Percentiles rank a stretch among this genome's conserved stretches.
Conservation (phyloP, 2,888 invertebrate genomes). For the Acleris holmiana region DNA sequence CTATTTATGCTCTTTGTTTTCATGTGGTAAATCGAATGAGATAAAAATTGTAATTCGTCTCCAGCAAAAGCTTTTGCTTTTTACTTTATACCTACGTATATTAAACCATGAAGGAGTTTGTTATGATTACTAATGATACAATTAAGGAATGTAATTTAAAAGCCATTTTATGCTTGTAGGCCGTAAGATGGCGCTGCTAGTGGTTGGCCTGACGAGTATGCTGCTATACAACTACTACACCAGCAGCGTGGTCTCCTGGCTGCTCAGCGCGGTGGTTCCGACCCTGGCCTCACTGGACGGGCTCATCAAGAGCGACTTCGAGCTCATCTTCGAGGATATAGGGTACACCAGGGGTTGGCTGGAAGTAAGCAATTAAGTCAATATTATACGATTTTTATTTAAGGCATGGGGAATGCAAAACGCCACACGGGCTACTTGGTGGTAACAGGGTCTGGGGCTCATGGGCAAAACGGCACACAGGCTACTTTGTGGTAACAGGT, state of each 20-base stretch:
- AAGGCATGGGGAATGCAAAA: no score
- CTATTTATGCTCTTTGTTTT: no score
- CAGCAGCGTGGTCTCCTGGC: constrained; percentile 84
- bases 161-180: constrained; percentile 47
- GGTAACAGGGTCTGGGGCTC: no score
- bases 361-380: constrained; percentile 52
- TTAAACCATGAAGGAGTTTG: not conserved
- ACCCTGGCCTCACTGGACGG: constrained; percentile 75
- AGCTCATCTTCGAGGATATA: constrained; percentile 80
- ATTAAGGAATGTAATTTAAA: no score
- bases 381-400: no score
- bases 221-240: constrained; percentile 85
- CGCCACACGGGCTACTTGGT: no score
- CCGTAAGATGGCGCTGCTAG: constrained; percentile 62
- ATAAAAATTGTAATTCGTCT: no score
- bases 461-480: no score
- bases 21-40: no score
- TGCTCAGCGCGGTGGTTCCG: constrained; percentile 78
- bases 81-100: no score
- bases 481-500: no score
- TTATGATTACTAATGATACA: not conserved
- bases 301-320: constrained; percentile 75
- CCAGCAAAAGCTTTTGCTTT: no score
- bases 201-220: constrained; percentile 71
- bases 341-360: constrained; percentile 78